Percentiles rank a stretch among this genome's conserved stretches.
phyloP scores from a whole-genome alignment of 1,140 invertebrate species.

The Diplogasteroides magnus region DNA sequence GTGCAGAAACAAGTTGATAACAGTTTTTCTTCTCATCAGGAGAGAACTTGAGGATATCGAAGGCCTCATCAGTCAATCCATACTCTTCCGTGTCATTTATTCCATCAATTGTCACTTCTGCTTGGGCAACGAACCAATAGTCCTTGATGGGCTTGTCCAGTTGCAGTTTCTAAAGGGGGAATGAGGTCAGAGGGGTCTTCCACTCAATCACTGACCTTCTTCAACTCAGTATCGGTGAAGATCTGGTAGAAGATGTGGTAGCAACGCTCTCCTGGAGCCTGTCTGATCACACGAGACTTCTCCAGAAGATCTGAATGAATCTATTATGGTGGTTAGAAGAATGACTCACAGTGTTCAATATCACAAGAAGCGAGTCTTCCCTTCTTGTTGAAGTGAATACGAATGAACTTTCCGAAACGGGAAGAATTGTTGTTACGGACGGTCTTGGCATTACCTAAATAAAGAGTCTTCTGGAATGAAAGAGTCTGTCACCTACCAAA shows the following conservation, averaged over 20 bases:
- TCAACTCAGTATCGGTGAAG: constrained; percentile 82
- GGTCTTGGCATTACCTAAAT: constrained; percentile 83
- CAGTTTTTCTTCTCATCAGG: constrained; percentile 89
- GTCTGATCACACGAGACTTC: constrained; percentile 99
- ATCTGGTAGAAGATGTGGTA: constrained; percentile 99
- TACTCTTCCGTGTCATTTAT: constrained; percentile 73
- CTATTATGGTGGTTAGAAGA: neutral
- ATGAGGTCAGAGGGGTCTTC: constrained; percentile 56
- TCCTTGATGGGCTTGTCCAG: constrained; percentile 48
- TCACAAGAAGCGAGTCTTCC: constrained; percentile 99
- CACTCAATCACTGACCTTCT: constrained; percentile 33
- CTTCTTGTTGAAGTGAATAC: constrained; percentile 98
- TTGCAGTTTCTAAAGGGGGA: constrained; percentile 35
- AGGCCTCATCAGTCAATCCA: constrained; percentile 87
- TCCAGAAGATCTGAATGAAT: constrained; percentile 83
- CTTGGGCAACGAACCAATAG: constrained; percentile 79
- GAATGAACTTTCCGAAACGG: constrained; percentile 87
- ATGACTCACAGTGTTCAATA: constrained; percentile 96
- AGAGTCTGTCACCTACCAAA: constrained; percentile 66
- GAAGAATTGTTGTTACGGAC: constrained; percentile 99
- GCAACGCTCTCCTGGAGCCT: constrained; percentile 92
- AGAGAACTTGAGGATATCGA: constrained; percentile 93
- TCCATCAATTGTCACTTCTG: constrained; percentile 88
- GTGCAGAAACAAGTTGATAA: constrained; percentile 89
- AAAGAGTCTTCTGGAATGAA: neutral